These are phyloP conservation scores for Plotosus lineatus DNA, from an alignment of 2,113 vertebrate genomes.

Conservation along the genomic window DNA sequence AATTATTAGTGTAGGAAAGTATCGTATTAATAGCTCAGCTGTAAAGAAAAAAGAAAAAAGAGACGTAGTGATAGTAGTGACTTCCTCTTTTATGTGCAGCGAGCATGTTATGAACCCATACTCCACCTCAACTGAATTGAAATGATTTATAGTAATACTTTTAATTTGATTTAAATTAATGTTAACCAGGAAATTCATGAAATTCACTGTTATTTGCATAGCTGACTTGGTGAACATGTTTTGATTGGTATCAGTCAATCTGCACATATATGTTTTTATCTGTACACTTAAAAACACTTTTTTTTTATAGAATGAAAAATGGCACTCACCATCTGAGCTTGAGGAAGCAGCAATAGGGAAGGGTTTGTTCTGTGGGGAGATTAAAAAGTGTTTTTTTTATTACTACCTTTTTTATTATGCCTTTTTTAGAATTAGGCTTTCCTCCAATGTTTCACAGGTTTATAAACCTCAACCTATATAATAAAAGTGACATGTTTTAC, in stretches of 20 bases:
- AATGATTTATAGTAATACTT: not conserved
- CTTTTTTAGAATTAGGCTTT: not conserved
- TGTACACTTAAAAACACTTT: too few relatives aligned
- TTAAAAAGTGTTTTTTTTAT: not conserved
- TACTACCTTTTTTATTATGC: not conserved
- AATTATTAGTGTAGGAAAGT: slow-evolving; percentile 15
- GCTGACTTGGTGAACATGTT: too few relatives aligned
- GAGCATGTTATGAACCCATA: not conserved
- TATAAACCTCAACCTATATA: not conserved
- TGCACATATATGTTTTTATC: too few relatives aligned
- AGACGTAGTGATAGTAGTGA: not conserved
- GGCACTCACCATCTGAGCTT: slow-evolving; percentile 49
- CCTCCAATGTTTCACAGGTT: not conserved
- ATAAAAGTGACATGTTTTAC: not conserved
- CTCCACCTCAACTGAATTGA: not conserved
- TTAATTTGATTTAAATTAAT: too few relatives aligned
- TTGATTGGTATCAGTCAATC: too few relatives aligned
- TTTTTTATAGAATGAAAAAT: not conserved
- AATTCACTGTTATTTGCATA: not conserved
- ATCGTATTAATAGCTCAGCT: slow-evolving; percentile 28
- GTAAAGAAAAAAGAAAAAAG: not conserved
- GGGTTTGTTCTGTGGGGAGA: slow-evolving; percentile 45
- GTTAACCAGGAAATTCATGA: not conserved
- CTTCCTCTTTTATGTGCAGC: slow-evolving; percentile 14
- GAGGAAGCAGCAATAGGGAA: not conserved